A percentile compares a stretch with the other conserved stretches of the same genome.
Conservation (phyloP, 1,140 invertebrate genomes). For the Lucilia cuprina region DNA sequence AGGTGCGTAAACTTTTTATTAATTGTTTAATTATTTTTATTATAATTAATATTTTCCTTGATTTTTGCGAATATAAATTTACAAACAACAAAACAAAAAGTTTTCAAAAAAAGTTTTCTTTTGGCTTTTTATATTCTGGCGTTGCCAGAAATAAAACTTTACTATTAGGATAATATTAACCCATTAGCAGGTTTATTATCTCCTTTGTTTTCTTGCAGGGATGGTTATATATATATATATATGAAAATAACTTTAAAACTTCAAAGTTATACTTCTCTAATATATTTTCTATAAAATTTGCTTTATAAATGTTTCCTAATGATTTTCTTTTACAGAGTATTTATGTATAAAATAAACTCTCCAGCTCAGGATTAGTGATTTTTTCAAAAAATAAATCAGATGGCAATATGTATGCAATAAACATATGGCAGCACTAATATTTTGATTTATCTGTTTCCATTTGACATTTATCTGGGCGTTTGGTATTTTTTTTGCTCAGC, state of each 20-base stretch:
- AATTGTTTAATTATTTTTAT: neutral
- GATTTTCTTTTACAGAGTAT: too few species aligned
- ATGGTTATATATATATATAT: too few species aligned
- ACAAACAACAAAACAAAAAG: neutral
- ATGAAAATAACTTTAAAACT: too few species aligned
- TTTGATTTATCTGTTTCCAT: neutral
- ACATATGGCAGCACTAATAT: neutral
- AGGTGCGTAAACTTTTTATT: neutral
- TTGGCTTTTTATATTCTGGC: neutral
- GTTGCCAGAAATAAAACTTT: neutral
- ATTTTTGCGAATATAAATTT: neutral
- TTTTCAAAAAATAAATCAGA: too few species aligned
- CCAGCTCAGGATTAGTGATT: too few species aligned
- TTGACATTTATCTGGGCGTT: constrained; percentile 7
- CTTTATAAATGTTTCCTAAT: too few species aligned
- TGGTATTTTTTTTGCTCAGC: neutral
- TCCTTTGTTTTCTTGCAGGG: too few species aligned
- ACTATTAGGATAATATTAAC: neutral
- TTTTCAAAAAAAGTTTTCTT: neutral
- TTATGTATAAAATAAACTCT: too few species aligned
- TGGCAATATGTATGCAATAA: neutral
- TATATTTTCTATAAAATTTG: too few species aligned
- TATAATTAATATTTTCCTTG: neutral
- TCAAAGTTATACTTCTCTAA: too few species aligned
- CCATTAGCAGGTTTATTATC: neutral